Conservation (phyloP, 2,888 invertebrate species). For the Cosmia pyralina region DNA sequence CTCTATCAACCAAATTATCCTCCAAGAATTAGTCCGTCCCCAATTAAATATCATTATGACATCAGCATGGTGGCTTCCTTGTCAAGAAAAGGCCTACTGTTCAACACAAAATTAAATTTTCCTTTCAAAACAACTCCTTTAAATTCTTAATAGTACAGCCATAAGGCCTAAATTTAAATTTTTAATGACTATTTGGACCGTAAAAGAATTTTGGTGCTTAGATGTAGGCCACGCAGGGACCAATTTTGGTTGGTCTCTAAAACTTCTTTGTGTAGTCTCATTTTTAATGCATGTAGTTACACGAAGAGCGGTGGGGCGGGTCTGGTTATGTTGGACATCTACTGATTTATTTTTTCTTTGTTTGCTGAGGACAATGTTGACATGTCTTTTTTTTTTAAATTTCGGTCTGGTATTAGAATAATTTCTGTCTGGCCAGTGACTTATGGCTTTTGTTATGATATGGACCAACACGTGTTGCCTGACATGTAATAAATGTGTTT, state of each 20-base stretch:
- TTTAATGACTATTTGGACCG: constrained; percentile 66
- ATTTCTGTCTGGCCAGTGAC: constrained; percentile 69
- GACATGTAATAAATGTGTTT: constrained; percentile 55
- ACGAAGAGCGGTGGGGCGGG: constrained; percentile 70
- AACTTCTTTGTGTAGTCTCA: constrained; percentile 80
- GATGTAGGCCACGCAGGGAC: constrained; percentile 77
- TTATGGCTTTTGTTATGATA: constrained; percentile 67
- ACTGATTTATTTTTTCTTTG: constrained; percentile 89
- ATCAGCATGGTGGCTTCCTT: constrained; percentile 66
- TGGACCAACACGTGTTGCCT: constrained; percentile 63
- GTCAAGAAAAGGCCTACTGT: constrained; percentile 59
- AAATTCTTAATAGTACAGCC: constrained; percentile 61
- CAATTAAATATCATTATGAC: constrained; percentile 81
- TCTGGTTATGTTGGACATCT: constrained; percentile 69
- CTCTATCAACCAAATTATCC: constrained; percentile 46
- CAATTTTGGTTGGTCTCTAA: constrained; percentile 71
- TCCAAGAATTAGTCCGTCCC: constrained; percentile 71
- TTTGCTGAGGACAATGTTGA: constrained; percentile 86
- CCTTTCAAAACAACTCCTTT: constrained; percentile 27
- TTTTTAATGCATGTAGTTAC: constrained; percentile 67
- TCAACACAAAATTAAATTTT: constrained; percentile 45
- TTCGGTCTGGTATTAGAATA: constrained; percentile 67
- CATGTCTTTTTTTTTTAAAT: constrained; percentile 79
- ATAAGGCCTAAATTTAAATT: constrained; percentile 78
- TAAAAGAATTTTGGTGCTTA: constrained; percentile 75